Percentiles rank a stretch among this genome's conserved stretches.
phyloP scores from a whole-genome alignment of 2,888 invertebrate genomes.

The Drosophila atripex region DNA sequence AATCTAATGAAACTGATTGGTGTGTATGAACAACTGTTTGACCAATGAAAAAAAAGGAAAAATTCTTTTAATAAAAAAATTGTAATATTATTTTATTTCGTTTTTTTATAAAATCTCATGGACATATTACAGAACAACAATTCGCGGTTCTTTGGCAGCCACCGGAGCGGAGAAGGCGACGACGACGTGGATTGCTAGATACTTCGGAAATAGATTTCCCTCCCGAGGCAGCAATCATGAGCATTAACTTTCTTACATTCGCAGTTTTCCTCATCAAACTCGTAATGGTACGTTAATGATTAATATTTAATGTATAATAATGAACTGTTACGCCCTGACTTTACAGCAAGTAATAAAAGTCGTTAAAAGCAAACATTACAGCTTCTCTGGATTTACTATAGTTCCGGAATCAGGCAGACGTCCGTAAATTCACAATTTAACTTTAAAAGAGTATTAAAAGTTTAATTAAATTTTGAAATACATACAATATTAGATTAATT shows the following conservation, averaged over 20 bases:
- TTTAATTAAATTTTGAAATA: background rate
- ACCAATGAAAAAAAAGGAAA: no score
- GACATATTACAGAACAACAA: conserved; percentile 83
- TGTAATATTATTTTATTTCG: no score
- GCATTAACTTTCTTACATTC: conserved; percentile 93
- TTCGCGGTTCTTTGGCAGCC: conserved; percentile 85
- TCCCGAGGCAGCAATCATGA: conserved; percentile 92
- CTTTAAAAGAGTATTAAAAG: background rate
- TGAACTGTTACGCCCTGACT: conserved; percentile 13
- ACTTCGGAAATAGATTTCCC: conserved; percentile 90
- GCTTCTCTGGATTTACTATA: conserved; percentile 74
- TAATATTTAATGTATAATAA: background rate
- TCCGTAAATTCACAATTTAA: conserved; percentile 34
- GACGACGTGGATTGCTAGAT: conserved; percentile 78
- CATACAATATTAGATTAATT: background rate
- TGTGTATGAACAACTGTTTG: conserved; percentile 68
- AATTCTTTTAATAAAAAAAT: no score
- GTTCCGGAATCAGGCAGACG: conserved; percentile 61
- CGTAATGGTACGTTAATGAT: conserved; percentile 87
- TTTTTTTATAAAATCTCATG: background rate
- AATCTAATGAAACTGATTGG: conserved; percentile 88
- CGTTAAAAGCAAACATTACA: conserved; percentile 86
- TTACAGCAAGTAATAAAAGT: conserved; percentile 88
- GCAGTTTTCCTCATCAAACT: conserved; percentile 93
- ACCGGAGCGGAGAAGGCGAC: conserved; percentile 64